Evolutionary conservation across 2,113 vertebrate species (phyloP).

Genomic region (Paradoxurus hermaphroditus): DNA sequence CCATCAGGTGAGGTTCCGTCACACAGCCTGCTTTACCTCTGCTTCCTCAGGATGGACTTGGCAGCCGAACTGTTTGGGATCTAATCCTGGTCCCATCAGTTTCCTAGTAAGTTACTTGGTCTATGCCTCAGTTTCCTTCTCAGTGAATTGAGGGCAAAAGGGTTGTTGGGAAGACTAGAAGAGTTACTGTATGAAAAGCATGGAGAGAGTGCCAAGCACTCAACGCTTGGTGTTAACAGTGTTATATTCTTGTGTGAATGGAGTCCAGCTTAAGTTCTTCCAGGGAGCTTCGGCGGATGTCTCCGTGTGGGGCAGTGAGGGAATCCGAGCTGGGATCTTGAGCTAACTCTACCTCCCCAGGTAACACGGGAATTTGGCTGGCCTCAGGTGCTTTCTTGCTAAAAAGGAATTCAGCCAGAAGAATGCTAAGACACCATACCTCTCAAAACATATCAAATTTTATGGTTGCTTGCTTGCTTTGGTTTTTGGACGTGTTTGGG

Average conservation of each 20-base stretch:
- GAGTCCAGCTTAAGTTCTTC: neutral
- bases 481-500: neutral
- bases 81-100: neutral
- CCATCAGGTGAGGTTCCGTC: slow-evolving; percentile 85
- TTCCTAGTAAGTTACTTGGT: neutral
- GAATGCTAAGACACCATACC: neutral
- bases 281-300: neutral
- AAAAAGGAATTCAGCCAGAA: neutral
- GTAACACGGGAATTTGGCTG: neutral
- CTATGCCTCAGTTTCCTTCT: neutral
- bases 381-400: neutral
- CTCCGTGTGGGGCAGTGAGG: neutral
- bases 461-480: neutral
- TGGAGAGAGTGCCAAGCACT: neutral
- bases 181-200: neutral
- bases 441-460: neutral
- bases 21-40: neutral
- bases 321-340: neutral
- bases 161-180: neutral
- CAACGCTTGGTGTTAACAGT: neutral
- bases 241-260: neutral
- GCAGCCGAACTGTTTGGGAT: neutral
- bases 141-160: neutral
- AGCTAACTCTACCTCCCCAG: neutral
- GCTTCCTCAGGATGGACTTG: neutral